Conservation (phyloP, 2,797 vertebrate species). For the Lycodopsis pacificus region DNA sequence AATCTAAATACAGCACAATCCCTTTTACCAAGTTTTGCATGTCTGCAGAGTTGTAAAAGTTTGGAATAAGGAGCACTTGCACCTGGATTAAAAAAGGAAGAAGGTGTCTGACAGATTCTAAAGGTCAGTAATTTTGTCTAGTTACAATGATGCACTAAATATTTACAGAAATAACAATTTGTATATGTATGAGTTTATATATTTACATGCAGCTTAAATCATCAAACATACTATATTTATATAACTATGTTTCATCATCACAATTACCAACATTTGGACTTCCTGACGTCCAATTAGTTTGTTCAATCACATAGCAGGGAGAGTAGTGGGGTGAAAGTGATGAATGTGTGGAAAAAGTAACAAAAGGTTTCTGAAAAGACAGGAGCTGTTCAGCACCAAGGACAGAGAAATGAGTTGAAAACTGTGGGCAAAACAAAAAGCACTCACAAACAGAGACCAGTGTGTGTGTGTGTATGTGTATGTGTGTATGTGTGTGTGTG, state of each 20-base stretch:
- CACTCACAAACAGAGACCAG: not conserved
- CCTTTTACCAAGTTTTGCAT: not conserved
- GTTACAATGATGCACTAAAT: not conserved
- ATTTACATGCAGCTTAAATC: not conserved
- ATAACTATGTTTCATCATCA: not conserved
- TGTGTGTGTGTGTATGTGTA: not conserved
- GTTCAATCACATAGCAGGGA: too few relatives aligned
- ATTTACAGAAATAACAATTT: not conserved
- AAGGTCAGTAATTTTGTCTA: not conserved
- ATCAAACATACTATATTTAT: not conserved
- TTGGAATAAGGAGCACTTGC: not conserved
- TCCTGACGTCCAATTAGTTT: too few relatives aligned
- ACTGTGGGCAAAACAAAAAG: not conserved
- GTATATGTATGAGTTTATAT: not conserved
- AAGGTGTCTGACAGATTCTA: too few relatives aligned
- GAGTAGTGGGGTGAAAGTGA: not conserved
- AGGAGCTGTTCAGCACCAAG: conserved; percentile 6
- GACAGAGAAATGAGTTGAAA: not conserved
- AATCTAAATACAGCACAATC: not conserved
- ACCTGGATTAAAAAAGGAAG: not conserved
- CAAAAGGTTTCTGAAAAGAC: not conserved
- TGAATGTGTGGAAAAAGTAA: not conserved
- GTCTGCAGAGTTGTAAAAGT: not conserved
- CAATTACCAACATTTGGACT: not conserved
- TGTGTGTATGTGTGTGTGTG: not conserved